Evolutionary conservation across 2,797 vertebrate genomes (phyloP).

Genomic region (Anisognathus igniventris): DNA sequence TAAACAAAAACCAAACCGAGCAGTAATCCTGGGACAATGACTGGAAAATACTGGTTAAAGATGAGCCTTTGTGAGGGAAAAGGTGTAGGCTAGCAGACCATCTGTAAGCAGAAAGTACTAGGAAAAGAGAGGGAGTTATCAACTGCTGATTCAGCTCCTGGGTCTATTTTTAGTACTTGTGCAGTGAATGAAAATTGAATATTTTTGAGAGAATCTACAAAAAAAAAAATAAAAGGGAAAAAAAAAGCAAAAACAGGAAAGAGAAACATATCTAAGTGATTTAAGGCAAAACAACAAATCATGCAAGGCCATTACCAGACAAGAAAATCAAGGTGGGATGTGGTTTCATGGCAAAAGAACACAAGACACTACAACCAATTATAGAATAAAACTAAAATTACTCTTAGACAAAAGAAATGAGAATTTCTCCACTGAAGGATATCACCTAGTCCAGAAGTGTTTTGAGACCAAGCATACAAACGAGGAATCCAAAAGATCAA

Average conservation of each 20-base stretch:
- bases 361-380: not conserved
- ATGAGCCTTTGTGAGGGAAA: not conserved
- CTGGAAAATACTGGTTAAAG: not conserved
- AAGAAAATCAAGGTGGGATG: not conserved
- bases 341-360: not conserved
- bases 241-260: not conserved
- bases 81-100: not conserved
- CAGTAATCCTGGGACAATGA: not conserved
- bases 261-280: not conserved
- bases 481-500: not conserved
- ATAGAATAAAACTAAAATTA: not conserved
- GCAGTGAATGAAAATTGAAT: not conserved
- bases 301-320: not conserved
- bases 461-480: not conserved
- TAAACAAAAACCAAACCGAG: accelerated
- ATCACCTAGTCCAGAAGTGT: not conserved
- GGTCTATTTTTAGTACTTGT: not conserved
- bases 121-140: not conserved
- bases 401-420: not conserved
- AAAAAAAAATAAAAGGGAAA: accelerated
- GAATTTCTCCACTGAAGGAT: not conserved
- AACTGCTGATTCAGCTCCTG: not conserved
- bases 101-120: not conserved
- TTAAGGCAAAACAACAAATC: not conserved
- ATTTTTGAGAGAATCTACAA: not conserved